Evolutionary conservation across 2,797 vertebrate genomes (phyloP).

Genomic region (Echiichthys vipera): DNA sequence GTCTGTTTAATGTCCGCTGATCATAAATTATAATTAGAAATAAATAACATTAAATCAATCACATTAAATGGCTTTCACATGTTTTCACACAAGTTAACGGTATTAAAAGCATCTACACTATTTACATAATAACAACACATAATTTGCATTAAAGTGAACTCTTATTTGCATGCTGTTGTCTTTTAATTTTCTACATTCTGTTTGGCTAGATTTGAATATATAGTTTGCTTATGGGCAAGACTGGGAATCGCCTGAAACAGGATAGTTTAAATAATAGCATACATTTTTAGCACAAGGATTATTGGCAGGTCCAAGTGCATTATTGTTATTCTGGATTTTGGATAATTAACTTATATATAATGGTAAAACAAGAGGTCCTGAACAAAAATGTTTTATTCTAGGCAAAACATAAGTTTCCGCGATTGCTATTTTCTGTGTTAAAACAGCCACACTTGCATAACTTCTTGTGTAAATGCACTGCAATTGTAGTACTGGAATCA

Average conservation of each 20-base stretch:
- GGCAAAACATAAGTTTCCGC: neutral
- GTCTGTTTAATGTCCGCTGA: neutral
- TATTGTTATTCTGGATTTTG: neutral
- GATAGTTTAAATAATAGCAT: neutral
- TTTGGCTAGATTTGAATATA: neutral
- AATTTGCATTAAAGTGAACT: slow-evolving; percentile 6
- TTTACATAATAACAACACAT: slow-evolving; percentile 14
- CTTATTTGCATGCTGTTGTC: neutral
- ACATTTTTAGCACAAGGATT: neutral
- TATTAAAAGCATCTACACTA: neutral
- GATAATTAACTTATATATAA: neutral
- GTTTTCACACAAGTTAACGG: neutral
- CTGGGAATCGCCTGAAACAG: neutral
- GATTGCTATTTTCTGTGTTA: neutral
- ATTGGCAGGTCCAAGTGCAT: neutral
- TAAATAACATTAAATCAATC: slow-evolving; percentile 6
- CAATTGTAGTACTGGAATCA: neutral
- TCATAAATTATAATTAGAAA: neutral
- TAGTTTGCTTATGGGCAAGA: neutral
- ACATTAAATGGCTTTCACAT: slow-evolving; percentile 6
- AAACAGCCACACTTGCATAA: neutral
- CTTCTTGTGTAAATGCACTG: neutral
- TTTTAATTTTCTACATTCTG: neutral
- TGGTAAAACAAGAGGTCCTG: neutral
- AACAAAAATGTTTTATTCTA: neutral